Evolutionary conservation across 1,140 invertebrate species (phyloP), one percentile per base, ranked within the genome.

Genomic region (Coelopa frigida): DNA sequence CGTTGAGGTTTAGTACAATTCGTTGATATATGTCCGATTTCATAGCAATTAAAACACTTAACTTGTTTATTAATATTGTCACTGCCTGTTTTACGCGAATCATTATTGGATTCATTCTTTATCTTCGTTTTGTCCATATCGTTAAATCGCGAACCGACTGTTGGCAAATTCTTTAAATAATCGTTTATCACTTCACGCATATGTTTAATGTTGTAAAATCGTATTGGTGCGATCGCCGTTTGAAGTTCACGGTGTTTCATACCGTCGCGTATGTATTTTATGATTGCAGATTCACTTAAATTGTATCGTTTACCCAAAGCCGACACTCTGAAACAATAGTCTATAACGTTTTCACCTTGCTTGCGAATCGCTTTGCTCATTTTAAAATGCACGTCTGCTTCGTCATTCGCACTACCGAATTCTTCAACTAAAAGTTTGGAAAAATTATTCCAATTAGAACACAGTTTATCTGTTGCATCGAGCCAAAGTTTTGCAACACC

Each of bases 121-220:
- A n/a, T n/a, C n/a, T n/a, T n/a, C n/a, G 10, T 11, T 26, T 46
- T 38, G 15, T 12, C 17, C 15, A 20, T 29, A 15, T 6, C 18
- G 26, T 38, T 4, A 10, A n/a, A 8, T 39, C 11, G 14, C 31
- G 17, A 14, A 3, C 3, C 2, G 32, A 22, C 11, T n/a, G 3
- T 29, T 31, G 11, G 21, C 18, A 14, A 20, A n/a, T 47, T 47
- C 21, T n/a, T 15, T 23, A 47, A 47, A 21, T 4, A 47, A 4
- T 47, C 36, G 11, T 18, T 12, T 23, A 39, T n/a, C 35, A 20
- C 35, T 40, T 48, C 46, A 10, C 29, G 46, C 46, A 48, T 47
- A 40, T 40, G 22, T 20, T 31, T 29, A 7, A 47, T 21, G n/a
- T 23, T 32, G 14, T 15, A 8, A 24, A 47, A 40, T 33, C 18